phyloP scores from a whole-genome alignment of 2,888 invertebrate genomes.

The Tenthredo distinguenda region DNA sequence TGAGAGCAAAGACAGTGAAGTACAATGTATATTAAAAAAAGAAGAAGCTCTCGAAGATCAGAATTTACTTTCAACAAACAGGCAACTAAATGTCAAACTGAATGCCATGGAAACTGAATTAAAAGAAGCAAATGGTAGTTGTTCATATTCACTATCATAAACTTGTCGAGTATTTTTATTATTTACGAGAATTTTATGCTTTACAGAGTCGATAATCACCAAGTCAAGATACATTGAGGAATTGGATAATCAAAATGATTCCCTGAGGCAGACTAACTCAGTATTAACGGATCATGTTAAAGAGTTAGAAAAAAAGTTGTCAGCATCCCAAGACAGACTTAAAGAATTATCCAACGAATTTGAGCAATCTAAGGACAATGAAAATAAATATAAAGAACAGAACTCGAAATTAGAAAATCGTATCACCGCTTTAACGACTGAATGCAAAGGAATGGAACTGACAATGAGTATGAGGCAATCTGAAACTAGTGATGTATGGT shows the following conservation, averaged over 20 bases:
- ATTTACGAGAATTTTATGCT: neutral
- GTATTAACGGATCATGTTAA: conserved; percentile 61
- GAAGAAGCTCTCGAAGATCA: conserved; percentile 7
- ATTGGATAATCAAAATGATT: conserved; percentile 60
- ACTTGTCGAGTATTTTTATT: neutral
- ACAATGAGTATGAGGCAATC: neutral
- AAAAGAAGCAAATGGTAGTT: conserved; percentile 31
- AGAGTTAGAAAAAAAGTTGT: conserved; percentile 60
- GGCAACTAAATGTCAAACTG: conserved; percentile 11
- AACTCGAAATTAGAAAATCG: conserved; percentile 60
- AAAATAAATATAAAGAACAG: conserved; percentile 60
- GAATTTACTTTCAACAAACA: conserved; percentile 6
- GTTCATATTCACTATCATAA: neutral
- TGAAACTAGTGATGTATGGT: neutral
- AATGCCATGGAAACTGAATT: conserved; percentile 26
- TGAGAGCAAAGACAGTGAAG: conserved; percentile 45
- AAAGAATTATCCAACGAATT: conserved; percentile 59
- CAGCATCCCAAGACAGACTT: conserved; percentile 57
- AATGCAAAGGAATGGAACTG: conserved; percentile 53
- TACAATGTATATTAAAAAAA: conserved; percentile 2
- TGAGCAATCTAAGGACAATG: conserved; percentile 56
- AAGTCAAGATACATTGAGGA: conserved; percentile 52
- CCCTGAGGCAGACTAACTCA: conserved; percentile 59
- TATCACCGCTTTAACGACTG: conserved; percentile 56
- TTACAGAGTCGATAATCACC: conserved; percentile 56